Evolutionary conservation across 2,113 vertebrate genomes (phyloP).

Genomic region (Cettia cetti): DNA sequence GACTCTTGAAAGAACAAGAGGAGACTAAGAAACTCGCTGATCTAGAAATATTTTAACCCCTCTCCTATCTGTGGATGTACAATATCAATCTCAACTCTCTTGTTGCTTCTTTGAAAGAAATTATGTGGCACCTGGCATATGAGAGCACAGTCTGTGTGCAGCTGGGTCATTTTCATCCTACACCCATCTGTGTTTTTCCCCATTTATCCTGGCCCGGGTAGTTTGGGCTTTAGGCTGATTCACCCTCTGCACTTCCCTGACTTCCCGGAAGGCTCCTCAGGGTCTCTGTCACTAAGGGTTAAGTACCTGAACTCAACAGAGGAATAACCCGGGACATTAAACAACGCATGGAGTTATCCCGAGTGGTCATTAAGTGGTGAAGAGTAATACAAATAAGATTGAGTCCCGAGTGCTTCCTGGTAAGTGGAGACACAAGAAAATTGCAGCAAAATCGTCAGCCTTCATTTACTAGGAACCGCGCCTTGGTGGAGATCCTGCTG

Average conservation of each 20-base stretch:
- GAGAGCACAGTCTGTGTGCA: background rate
- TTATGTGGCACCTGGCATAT: background rate
- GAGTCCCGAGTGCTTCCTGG: background rate
- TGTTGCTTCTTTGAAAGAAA: background rate
- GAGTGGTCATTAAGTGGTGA: background rate
- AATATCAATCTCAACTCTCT: background rate
- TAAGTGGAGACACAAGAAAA: background rate
- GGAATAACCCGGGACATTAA: background rate
- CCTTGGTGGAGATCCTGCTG: background rate
- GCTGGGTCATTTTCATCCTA: background rate
- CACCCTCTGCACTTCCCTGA: background rate
- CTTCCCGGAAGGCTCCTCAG: background rate
- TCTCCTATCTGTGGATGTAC: background rate
- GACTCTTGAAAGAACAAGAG: background rate
- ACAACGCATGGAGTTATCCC: background rate
- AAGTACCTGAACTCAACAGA: background rate
- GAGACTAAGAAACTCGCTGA: background rate
- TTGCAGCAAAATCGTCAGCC: background rate
- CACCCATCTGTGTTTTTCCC: background rate
- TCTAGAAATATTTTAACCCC: slow-evolving; percentile 21
- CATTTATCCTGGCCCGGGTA: background rate
- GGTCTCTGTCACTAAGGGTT: background rate
- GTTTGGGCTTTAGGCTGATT: background rate
- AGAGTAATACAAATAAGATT: background rate
- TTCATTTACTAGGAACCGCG: rapidly evolving